Conservation (phyloP, 2,113 vertebrate genomes). For the Bambusicola thoracicus region DNA sequence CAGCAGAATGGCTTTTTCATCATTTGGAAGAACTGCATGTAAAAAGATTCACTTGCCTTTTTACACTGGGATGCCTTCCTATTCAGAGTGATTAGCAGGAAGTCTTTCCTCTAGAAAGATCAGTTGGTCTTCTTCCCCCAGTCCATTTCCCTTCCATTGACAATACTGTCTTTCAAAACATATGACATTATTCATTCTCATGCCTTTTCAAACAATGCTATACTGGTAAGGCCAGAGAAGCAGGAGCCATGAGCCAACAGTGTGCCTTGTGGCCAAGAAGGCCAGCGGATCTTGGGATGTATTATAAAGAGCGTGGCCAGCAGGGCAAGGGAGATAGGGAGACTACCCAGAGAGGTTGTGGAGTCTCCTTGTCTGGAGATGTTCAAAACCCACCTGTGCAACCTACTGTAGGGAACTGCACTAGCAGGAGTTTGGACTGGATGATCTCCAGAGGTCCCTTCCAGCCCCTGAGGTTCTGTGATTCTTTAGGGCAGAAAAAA, state of each 20-base stretch:
- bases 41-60: neutral
- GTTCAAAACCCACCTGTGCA: no score
- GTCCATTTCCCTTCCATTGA: neutral
- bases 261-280: neutral
- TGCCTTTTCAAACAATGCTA: conserved; percentile 6
- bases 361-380: no score
- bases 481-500: neutral
- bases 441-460: neutral
- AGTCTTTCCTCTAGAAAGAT: neutral
- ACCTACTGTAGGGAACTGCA: neutral
- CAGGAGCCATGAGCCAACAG: neutral
- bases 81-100: neutral
- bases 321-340: no score
- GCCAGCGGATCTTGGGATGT: neutral
- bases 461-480: neutral
- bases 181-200: neutral
- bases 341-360: neutral
- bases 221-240: neutral
- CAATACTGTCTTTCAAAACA: conserved; percentile 16
- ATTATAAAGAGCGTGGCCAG: no score
- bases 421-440: neutral
- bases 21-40: neutral
- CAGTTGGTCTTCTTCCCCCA: neutral
- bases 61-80: neutral
- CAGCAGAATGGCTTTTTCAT: conserved; percentile 16